Base-by-base conservation (phyloP, 2,888 invertebrate genomes). In the Cancer borealis region DNA sequence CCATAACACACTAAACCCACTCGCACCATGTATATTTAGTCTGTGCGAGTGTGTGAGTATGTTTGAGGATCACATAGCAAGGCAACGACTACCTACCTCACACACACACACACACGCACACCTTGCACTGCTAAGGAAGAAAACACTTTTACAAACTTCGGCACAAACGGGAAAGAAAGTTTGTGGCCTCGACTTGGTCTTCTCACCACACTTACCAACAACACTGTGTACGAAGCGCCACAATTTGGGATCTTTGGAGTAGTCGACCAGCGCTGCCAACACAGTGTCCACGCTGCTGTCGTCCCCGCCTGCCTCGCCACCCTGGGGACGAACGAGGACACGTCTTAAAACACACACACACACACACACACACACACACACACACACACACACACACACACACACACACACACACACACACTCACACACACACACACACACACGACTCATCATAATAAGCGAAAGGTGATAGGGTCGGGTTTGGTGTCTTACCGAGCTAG, bases 211-310 rank as follows among this genome's bases (percentile, higher is more conserved):
- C 94, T 39, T 30, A 94, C 94, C 94, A 8, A 94, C 94, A 47
- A 94, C 94, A 17, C 94, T 94, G 84, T 94, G 94, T 45, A 94
- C 94, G 88, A 92, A 89, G 39, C 89, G 92, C 94, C 94, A 94
- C 54, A 94, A 84, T 0, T 84, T 79, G 0, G 94, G 94, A 26
- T 94, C 92, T 49, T 89, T 66, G 54, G 94, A 88, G 89, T 66
- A 88, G 5, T 79, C 79, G 12, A 94, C 94, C 45, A 94, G 45
- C 26, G 94, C 91, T 12, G 94, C 94, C 54, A 94, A 26, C 39
- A 94, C 94, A 26, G 89, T 79, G 54, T 93, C 93, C 92, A 93
- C 93, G 73, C 17, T 88, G 8, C 93, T 46, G 17, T 87, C 92
- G 10, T 73, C 66, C 39, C 46, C 47, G 17, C 88, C 87, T 10